A percentile compares a stretch with the other conserved stretches of the same genome.
phyloP scores from a whole-genome alignment of 2,797 vertebrate genomes.

The Nyctibius grandis region DNA sequence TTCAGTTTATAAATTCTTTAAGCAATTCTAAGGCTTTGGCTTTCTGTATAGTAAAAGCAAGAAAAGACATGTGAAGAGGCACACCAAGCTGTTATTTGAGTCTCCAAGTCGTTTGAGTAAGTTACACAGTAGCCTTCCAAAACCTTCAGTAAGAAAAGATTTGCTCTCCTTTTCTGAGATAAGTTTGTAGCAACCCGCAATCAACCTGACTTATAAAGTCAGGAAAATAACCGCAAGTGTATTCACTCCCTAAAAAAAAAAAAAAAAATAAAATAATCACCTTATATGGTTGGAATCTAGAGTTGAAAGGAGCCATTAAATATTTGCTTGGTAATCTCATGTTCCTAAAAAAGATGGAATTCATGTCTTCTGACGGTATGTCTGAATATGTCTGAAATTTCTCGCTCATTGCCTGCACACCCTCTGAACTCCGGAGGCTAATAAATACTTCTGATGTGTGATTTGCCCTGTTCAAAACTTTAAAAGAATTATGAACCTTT shows the following conservation, averaged over 20 bases:
- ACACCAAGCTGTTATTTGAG: neutral
- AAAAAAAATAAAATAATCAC: neutral
- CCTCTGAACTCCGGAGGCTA: neutral
- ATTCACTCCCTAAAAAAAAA: neutral
- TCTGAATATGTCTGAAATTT: neutral
- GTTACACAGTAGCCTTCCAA: neutral
- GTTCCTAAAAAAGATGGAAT: slow-evolving; percentile 3
- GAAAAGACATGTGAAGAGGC: neutral
- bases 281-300: neutral
- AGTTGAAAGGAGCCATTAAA: neutral
- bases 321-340: neutral
- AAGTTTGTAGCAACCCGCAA: neutral
- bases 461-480: neutral
- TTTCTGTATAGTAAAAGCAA: neutral
- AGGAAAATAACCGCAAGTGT: neutral
- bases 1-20: neutral
- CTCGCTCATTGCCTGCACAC: neutral
- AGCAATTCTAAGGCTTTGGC: neutral
- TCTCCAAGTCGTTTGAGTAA: neutral
- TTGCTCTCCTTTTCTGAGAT: neutral
- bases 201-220: rapidly evolving
- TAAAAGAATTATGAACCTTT: neutral
- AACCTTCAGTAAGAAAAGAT: neutral
- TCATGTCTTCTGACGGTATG: neutral
- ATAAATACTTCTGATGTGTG: neutral